Evolutionary conservation across 2,113 vertebrate species (phyloP).

Genomic region (Sinocyclocheilus grahami): DNA sequence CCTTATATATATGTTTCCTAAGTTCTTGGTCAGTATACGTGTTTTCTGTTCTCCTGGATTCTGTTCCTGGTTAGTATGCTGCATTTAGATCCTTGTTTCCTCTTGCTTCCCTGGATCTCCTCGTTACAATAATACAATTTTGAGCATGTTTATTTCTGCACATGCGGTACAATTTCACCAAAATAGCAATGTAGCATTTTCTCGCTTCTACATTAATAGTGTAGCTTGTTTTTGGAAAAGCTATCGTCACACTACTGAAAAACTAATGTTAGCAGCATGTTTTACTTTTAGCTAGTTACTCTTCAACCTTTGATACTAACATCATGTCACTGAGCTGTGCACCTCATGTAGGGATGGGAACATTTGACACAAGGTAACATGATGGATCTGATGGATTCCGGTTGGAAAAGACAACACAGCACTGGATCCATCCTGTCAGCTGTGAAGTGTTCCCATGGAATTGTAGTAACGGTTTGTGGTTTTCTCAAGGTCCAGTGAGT

Average conservation of each 20-base stretch:
- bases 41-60: neutral
- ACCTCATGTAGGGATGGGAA: neutral
- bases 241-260: no score
- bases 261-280: neutral
- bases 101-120: neutral
- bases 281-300: neutral
- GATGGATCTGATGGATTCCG: neutral
- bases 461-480: neutral
- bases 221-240: no score
- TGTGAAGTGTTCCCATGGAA: neutral
- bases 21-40: no score
- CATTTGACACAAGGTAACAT: neutral
- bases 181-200: neutral
- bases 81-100: neutral
- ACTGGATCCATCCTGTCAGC: neutral
- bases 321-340: neutral
- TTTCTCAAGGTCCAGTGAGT: neutral
- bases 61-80: neutral
- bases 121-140: neutral
- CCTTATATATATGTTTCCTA: no score
- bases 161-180: neutral
- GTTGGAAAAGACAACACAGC: neutral
- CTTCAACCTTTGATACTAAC: neutral
- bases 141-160: neutral
- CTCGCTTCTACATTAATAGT: no score